phyloP scores from a whole-genome alignment of 2,888 invertebrate species.

The Rhingia campestris region DNA sequence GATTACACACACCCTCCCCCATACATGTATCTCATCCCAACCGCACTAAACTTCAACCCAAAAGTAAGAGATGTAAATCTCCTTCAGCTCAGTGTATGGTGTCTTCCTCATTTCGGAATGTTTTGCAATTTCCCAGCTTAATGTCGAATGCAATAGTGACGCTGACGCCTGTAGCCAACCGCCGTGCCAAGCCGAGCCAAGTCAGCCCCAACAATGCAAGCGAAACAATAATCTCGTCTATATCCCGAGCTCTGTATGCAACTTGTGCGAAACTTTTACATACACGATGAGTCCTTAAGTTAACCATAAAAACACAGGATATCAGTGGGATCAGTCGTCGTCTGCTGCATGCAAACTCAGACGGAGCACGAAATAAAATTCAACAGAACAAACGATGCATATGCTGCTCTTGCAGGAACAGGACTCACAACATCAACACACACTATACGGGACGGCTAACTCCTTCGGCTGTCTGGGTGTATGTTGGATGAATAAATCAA shows the following conservation, averaged over 20 bases:
- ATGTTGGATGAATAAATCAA: constrained; percentile 69
- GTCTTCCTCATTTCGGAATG: constrained; percentile 41
- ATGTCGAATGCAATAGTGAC: constrained; percentile 30
- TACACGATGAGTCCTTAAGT: constrained; percentile 68
- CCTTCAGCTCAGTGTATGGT: constrained; percentile 37
- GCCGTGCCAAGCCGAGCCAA: background rate
- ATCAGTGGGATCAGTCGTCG: constrained; percentile 67
- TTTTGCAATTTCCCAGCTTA: constrained; percentile 49
- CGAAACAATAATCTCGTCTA: constrained; percentile 34
- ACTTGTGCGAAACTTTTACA: constrained; percentile 57
- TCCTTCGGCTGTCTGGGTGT: constrained; percentile 40
- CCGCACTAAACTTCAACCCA: constrained; percentile 7
- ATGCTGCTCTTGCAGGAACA: constrained; percentile 29
- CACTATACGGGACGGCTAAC: constrained; percentile 1
- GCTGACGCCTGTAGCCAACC: constrained; percentile 20
- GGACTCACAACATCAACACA: constrained; percentile 15
- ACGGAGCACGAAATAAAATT: constrained; percentile 55
- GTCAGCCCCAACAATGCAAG: background rate
- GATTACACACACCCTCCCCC: constrained; percentile 27
- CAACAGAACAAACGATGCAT: constrained; percentile 51
- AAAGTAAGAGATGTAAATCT: constrained; percentile 43
- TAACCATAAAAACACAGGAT: constrained; percentile 70
- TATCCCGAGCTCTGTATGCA: constrained; percentile 23
- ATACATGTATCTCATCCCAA: background rate
- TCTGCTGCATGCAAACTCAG: constrained; percentile 63